Evolutionary conservation across 2,888 invertebrate genomes (phyloP).

Genomic region (Conchocele bisecta): DNA sequence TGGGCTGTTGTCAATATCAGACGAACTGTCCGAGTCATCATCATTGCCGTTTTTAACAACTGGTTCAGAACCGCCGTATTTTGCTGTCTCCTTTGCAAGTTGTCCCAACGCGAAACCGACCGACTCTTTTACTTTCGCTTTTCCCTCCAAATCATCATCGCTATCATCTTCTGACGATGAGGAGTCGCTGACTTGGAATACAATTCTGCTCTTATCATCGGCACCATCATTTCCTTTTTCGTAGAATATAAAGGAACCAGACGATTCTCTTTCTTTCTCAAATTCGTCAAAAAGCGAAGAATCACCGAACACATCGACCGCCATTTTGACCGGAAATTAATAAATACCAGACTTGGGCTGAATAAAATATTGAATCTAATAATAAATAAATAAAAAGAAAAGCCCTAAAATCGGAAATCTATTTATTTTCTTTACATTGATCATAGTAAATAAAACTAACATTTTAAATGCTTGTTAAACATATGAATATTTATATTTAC

Average conservation of each 20-base stretch:
- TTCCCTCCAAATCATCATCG: constrained; percentile 43
- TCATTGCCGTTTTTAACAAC: neutral
- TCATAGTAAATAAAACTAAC: too few species aligned
- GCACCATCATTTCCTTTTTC: constrained; percentile 60
- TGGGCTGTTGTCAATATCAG: constrained; percentile 2
- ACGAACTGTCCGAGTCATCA: constrained; percentile 24
- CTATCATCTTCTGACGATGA: constrained; percentile 55
- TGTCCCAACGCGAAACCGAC: constrained; percentile 14
- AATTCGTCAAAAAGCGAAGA: constrained; percentile 77
- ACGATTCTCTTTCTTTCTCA: constrained; percentile 73
- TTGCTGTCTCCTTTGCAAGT: constrained; percentile 24
- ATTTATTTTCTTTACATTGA: too few species aligned
- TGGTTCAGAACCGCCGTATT: neutral
- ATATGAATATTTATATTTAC: too few species aligned
- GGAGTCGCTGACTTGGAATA: constrained; percentile 62
- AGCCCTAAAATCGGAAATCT: too few species aligned
- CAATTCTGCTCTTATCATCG: constrained; percentile 64
- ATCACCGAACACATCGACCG: constrained; percentile 76
- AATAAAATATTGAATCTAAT: too few species aligned
- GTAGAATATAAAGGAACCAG: constrained; percentile 69
- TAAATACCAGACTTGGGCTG: too few species aligned
- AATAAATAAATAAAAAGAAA: too few species aligned
- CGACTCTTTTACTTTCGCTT: constrained; percentile 56
- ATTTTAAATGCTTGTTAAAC: too few species aligned
- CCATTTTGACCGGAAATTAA: too few species aligned